Percentiles rank a stretch among this genome's conserved stretches.
phyloP scores from a whole-genome alignment of 2,888 invertebrate genomes.

The Lymantria monacha region DNA sequence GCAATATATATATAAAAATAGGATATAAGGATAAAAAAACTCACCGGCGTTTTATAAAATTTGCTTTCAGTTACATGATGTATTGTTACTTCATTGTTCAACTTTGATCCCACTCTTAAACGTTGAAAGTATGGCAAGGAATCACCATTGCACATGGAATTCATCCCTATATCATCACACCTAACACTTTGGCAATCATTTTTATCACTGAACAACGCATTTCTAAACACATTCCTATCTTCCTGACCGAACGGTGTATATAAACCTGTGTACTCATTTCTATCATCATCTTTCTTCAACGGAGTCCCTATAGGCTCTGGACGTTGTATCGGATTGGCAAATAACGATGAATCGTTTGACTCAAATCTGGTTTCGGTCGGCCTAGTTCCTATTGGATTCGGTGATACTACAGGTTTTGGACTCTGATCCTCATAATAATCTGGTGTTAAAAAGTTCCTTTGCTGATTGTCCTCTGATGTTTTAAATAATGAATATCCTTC shows the following conservation, averaged over 20 bases:
- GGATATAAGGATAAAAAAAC: too few relatives aligned
- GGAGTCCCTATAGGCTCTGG: slow-evolving; percentile 64
- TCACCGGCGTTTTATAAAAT: slow-evolving; percentile 69
- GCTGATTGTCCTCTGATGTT: slow-evolving; percentile 55
- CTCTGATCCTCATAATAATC: slow-evolving; percentile 57
- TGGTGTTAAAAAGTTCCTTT: slow-evolving; percentile 55
- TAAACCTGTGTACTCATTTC: slow-evolving; percentile 27
- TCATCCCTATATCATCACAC: slow-evolving; percentile 34
- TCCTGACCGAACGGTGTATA: slow-evolving; percentile 72
- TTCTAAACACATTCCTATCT: slow-evolving; percentile 65
- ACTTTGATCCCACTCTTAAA: slow-evolving; percentile 64
- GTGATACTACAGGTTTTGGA: slow-evolving; percentile 62
- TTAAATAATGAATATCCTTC: slow-evolving; percentile 75
- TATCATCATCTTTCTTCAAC: slow-evolving; percentile 29
- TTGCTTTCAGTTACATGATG: slow-evolving; percentile 75
- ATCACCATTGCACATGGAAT: slow-evolving; percentile 56
- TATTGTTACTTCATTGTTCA: slow-evolving; percentile 73
- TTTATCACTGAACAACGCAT: slow-evolving; percentile 65
- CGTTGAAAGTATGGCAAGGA: slow-evolving; percentile 71
- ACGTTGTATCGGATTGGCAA: slow-evolving; percentile 53
- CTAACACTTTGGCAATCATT: slow-evolving; percentile 23
- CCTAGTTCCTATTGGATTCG: slow-evolving; percentile 70
- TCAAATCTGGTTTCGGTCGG: slow-evolving; percentile 53
- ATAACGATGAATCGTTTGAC: slow-evolving; percentile 52
- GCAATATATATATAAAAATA: background rate